Base-by-base conservation (phyloP, 2,113 vertebrate genomes). In the Brienomyrus longianalis region DNA sequence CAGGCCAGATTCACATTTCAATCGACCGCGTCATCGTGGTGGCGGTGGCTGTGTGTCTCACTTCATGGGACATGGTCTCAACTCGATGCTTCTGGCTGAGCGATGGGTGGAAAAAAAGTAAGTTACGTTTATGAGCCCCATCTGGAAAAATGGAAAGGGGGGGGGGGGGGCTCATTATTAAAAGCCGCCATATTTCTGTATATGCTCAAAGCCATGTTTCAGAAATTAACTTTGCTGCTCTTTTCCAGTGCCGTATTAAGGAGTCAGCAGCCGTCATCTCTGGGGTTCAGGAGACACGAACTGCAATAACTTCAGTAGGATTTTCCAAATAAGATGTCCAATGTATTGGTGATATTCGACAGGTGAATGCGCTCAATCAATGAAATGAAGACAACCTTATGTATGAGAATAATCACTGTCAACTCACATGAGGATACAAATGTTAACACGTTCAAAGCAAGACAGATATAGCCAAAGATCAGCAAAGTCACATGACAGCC, bases 1-100 rank as follows among this genome's bases (percentile, higher is more conserved):
- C 35, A 45, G 84, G 27, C 85, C 17, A 9, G 62, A 52, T 90
- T 90, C 89, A 90, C 89, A 90, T 90, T 90, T 90, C 89, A 90
- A 90, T 90, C 50, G 70, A 66, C 19, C 13, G 47, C n/a, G 59
- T 74, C 31, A 31, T 31, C 31, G 47, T 59, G 66, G 23, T n/a
- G 27, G 52, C 31, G 3, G n/a, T 31, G 62, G 56, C 89, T 39
- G 47, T 2, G 31, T 45, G 51, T 62, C 77, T 62, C 23, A 43
- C 50, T 51, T 83, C 80, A 48, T 11, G 13, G 43, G 54, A 43
- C 43, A n/a, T 23, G 50, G 43, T n/a, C 77, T 39, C 21, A 13
- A 9, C 80, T 45, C 17, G 1, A 39, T 45, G 21, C 54, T 51
- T 88, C 50, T 56, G 51, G 39, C 27, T n/a, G 27, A 35, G 31